Conservation (phyloP, 2,888 invertebrate species). For the Brachynemurus nebulosus region DNA sequence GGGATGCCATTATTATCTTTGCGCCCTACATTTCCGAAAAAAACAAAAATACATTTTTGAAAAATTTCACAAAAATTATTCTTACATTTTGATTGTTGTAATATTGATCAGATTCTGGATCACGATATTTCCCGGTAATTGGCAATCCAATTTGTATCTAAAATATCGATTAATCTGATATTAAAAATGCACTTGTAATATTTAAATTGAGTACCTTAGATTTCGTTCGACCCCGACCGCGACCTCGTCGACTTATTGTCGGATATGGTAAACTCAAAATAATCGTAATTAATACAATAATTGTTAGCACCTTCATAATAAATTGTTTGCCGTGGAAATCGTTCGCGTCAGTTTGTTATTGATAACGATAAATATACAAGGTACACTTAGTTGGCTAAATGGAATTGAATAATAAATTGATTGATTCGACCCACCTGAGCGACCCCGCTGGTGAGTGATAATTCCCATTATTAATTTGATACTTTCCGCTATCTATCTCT, state of each 20-base stretch:
- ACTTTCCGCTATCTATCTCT: too few relatives aligned
- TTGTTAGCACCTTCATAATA: conserved; percentile 6
- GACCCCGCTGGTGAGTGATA: too few relatives aligned
- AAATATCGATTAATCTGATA: too few relatives aligned
- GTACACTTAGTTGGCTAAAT: background rate
- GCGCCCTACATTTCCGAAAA: conserved; percentile 54
- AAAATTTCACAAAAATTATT: conserved; percentile 17
- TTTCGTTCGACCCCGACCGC: conserved; percentile 57
- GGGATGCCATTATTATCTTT: conserved; percentile 75
- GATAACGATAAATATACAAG: background rate
- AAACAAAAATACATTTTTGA: background rate
- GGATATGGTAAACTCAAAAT: conserved; percentile 2
- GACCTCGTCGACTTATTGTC: conserved; percentile 44
- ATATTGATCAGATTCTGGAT: conserved; percentile 81
- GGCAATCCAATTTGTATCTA: conserved; percentile 75
- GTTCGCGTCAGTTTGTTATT: too few relatives aligned
- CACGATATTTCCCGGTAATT: conserved; percentile 77
- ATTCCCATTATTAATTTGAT: too few relatives aligned
- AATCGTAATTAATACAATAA: conserved; percentile 4
- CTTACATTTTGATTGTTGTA: conserved; percentile 79
- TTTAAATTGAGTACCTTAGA: conserved; percentile 54
- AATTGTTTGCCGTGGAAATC: too few relatives aligned
- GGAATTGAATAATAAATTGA: conserved; percentile 2
- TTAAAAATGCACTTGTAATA: background rate
- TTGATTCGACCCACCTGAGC: too few relatives aligned